Evolutionary conservation across 1,140 invertebrate genomes (phyloP).

Genomic region (Acromyrmex heyeri): DNA sequence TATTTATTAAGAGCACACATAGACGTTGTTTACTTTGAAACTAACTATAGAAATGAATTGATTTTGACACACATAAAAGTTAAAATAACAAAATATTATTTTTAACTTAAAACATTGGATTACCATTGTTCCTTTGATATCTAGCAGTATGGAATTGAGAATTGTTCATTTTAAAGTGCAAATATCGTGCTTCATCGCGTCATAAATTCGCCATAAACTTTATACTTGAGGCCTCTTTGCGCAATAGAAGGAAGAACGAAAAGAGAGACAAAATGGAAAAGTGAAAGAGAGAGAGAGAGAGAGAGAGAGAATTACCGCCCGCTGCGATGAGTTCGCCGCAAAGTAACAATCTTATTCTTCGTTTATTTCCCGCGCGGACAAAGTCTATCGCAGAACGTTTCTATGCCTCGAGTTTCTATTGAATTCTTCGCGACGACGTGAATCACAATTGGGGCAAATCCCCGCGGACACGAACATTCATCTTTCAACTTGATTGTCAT

Average conservation of each 20-base stretch:
- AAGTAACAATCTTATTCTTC: slow-evolving; percentile 60
- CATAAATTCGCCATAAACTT: slow-evolving; percentile 44
- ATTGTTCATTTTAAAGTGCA: slow-evolving; percentile 38
- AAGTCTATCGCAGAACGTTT: slow-evolving; percentile 52
- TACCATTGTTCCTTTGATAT: no score
- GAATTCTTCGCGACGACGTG: slow-evolving; percentile 14
- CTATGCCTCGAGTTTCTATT: slow-evolving; percentile 50
- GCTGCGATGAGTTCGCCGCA: slow-evolving; percentile 22
- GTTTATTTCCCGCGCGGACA: slow-evolving; percentile 42
- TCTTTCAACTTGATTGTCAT: slow-evolving; percentile 22
- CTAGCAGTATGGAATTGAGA: neutral
- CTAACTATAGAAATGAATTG: no score
- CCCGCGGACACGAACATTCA: slow-evolving; percentile 21
- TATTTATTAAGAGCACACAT: no score
- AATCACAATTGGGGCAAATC: slow-evolving; percentile 38
- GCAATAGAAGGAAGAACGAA: neutral
- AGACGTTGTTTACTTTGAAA: no score
- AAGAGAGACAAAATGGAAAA: neutral
- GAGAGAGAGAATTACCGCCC: neutral
- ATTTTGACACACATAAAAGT: no score
- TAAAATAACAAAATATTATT: no score
- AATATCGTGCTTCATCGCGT: slow-evolving; percentile 26
- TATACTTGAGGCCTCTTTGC: slow-evolving; percentile 27
- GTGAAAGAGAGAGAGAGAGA: neutral
- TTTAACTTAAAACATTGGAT: no score